Base-by-base conservation (phyloP, 2,113 vertebrate species). In the Natator depressus region DNA sequence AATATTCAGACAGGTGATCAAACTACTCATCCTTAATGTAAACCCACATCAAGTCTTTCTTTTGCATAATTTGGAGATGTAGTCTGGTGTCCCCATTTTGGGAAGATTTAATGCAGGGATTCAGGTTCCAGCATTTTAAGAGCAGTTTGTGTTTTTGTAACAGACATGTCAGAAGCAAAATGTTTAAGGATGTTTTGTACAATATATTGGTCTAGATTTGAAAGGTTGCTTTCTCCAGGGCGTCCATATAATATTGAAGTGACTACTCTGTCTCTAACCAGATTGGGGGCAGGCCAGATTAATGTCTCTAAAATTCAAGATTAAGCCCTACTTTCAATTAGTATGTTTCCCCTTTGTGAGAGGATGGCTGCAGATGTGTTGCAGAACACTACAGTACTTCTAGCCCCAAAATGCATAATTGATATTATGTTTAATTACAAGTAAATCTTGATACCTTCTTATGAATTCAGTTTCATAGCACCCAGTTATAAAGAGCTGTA, bases 351-450 rank as follows among this genome's bases (percentile, higher is more conserved):
- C n/a, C 38, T 42, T 42, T 51, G 53, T 54, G 53, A 54, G 20
- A 29, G 16, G 2, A n/a, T 65, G 86, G 2, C 7, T 81, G 8
- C 57, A 0, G 0, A 46, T 54, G 42, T 54, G 65, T 53, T 65
- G 50, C 20, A 8, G 12, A 57, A 38, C 42, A 4, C 1, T 29
- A 2, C 0, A 0, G 42, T 51, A 38, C 38, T 24, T 16, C 35
- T 86, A 2, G 9, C 11, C n/a, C 29, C 69, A 8, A 62, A 62
- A 62, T 62, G 29, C 59, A 35, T 62, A 62, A 62, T 35, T 62
- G 29, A 14, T 62, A 62, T 27, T 57, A 20, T 54, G 59, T 62
- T 31, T 16, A 62, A 62, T 62, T 62, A 14, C 59, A 31, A 31
- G 29, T 62, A 62, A 62, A 62, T 16, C 29, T 31, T 35, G 29